phyloP scores from a whole-genome alignment of 2,888 invertebrate species.

The Aspidiotus destructor region DNA sequence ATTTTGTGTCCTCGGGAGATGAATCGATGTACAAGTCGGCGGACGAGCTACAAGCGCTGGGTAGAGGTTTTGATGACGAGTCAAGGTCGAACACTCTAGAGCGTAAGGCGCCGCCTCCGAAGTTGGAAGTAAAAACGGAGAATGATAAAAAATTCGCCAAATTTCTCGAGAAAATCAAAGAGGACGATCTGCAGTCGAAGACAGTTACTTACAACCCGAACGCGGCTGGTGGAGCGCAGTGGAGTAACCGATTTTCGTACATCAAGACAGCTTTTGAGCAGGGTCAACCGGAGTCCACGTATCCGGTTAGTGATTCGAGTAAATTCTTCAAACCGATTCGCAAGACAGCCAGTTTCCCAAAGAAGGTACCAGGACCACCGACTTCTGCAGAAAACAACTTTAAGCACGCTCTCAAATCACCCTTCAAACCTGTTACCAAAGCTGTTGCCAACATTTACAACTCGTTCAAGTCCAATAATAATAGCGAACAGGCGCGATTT shows the following conservation, averaged over 20 bases:
- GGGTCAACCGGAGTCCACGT: conserved; percentile 33
- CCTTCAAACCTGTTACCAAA: conserved; percentile 54
- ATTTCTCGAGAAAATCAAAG: conserved; percentile 65
- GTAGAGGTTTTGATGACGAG: conserved; percentile 5
- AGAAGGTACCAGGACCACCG: neutral
- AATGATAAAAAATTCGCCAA: conserved; percentile 76
- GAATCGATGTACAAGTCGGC: conserved; percentile 45
- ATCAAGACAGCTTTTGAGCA: conserved; percentile 72
- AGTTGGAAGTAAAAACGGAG: conserved; percentile 66
- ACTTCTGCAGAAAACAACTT: conserved; percentile 48
- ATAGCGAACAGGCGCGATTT: neutral
- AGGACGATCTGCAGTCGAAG: conserved; percentile 42
- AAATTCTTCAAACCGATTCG: conserved; percentile 18
- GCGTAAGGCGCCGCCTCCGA: neutral
- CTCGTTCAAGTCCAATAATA: conserved; percentile 15
- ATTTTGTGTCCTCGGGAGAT: conserved; percentile 41
- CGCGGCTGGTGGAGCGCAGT: conserved; percentile 50
- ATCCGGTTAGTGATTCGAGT: conserved; percentile 9
- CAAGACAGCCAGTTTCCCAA: neutral
- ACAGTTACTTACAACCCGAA: conserved; percentile 39
- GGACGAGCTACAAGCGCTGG: conserved; percentile 35
- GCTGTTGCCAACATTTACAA: conserved; percentile 37
- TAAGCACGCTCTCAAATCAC: conserved; percentile 66
- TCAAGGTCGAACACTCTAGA: neutral
- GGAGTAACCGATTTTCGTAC: conserved; percentile 73